These are phyloP conservation scores for Aphidius ervi DNA, from an alignment of 1,140 invertebrate genomes.

Conservation along the genomic window DNA sequence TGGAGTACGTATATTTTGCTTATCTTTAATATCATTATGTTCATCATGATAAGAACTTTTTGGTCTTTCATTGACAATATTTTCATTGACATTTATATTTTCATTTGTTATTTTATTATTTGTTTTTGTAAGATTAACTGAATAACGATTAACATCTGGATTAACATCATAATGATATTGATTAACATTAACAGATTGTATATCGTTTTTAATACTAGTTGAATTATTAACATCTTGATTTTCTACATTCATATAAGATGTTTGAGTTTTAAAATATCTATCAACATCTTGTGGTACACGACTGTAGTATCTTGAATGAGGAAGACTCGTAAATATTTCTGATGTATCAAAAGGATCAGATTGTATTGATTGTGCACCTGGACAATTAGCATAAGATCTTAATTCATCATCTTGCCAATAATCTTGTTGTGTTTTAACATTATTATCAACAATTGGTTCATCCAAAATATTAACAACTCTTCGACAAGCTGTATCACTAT, in stretches of 20 bases:
- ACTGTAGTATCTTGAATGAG: conserved; percentile 49
- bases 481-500: conserved; percentile 28
- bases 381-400: conserved; percentile 47
- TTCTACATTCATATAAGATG: conserved; percentile 41
- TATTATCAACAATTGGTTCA: conserved; percentile 65
- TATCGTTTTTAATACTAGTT: background rate
- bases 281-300: conserved; percentile 44
- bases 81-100: conserved; percentile 37
- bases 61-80: conserved; percentile 21
- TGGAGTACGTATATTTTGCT: conserved; percentile 25
- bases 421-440: conserved; percentile 24
- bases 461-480: conserved; percentile 65
- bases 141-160: conserved; percentile 24
- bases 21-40: conserved; percentile 39
- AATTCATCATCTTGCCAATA: conserved; percentile 42
- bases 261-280: conserved; percentile 27
- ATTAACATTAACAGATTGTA: conserved; percentile 17
- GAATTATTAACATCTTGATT: conserved; percentile 18
- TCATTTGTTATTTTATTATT: conserved; percentile 29
- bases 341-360: conserved; percentile 63
- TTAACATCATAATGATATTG: background rate
- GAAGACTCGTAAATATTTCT: conserved; percentile 40
- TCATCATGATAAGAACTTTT: conserved; percentile 30
- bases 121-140: conserved; percentile 23
- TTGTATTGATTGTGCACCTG: conserved; percentile 24